Evolutionary conservation across 1,140 invertebrate species (phyloP).

Genomic region (Penaeus indicus): DNA sequence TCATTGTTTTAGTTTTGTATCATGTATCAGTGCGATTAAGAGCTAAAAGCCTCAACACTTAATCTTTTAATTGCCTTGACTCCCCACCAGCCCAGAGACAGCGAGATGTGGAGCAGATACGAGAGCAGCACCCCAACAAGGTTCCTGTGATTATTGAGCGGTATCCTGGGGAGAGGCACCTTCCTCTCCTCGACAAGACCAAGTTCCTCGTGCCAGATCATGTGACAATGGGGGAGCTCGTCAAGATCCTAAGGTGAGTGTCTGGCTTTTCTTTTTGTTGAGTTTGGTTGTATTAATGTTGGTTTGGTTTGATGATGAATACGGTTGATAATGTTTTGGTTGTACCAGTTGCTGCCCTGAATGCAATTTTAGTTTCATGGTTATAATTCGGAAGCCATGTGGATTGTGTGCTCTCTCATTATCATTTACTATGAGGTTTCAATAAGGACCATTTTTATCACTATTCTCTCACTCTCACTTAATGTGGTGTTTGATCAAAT

Average conservation of each 20-base stretch:
- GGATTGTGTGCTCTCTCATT: too few relatives aligned
- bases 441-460: too few relatives aligned
- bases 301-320: neutral
- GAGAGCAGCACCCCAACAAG: slow-evolving; percentile 76
- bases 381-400: too few relatives aligned
- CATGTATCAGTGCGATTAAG: too few relatives aligned
- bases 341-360: too few relatives aligned
- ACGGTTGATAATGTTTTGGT: neutral
- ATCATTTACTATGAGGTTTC: too few relatives aligned
- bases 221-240: slow-evolving; percentile 77
- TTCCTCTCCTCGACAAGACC: slow-evolving; percentile 76
- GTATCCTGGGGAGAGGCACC: slow-evolving; percentile 74
- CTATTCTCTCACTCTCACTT: too few relatives aligned
- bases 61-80: neutral
- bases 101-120: slow-evolving; percentile 75
- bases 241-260: slow-evolving; percentile 76
- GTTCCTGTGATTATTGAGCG: slow-evolving; percentile 78
- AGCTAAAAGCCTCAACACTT: neutral
- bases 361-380: too few relatives aligned
- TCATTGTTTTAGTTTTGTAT: too few relatives aligned
- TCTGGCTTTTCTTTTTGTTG: too few relatives aligned
- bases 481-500: too few relatives aligned
- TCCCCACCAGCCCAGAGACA: slow-evolving; percentile 73
- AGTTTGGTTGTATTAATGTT: neutral
- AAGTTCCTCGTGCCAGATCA: slow-evolving; percentile 80